These are phyloP conservation scores for Idaea biselata DNA, from an alignment of 2,888 invertebrate species.

Conservation along the genomic window DNA sequence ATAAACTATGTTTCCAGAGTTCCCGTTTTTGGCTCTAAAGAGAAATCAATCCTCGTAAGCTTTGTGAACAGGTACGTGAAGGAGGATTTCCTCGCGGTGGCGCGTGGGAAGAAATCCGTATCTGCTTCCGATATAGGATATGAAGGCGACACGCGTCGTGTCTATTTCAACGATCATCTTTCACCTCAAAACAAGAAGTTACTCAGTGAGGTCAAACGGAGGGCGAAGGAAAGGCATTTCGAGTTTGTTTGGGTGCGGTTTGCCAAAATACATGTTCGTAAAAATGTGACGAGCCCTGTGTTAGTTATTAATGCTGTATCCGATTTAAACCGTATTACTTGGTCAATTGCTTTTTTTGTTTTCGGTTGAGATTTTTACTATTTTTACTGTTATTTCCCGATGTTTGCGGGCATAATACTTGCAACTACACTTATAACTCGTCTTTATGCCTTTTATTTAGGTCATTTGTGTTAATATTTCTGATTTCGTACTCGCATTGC, in stretches of 20 bases:
- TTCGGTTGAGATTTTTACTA: too few relatives aligned
- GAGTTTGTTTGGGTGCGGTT: slow-evolving; percentile 16
- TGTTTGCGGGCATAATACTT: too few relatives aligned
- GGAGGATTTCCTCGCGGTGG: slow-evolving; percentile 15
- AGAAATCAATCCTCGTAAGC: slow-evolving; percentile 3
- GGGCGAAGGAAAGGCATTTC: slow-evolving; percentile 11
- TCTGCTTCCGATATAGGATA: slow-evolving; percentile 11
- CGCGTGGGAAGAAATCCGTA: slow-evolving; percentile 9
- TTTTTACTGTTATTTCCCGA: too few relatives aligned
- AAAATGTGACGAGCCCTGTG: slow-evolving; percentile 11
- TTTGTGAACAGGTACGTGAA: slow-evolving; percentile 11
- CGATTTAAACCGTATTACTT: slow-evolving; percentile 16
- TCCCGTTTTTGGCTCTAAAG: neutral
- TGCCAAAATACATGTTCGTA: slow-evolving; percentile 17
- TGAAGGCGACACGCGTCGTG: neutral
- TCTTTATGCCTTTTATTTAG: too few relatives aligned
- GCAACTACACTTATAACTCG: too few relatives aligned
- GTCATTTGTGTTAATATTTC: too few relatives aligned
- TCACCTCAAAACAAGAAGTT: slow-evolving; percentile 11
- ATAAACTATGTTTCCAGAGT: neutral
- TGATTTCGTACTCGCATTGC: too few relatives aligned
- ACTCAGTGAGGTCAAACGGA: slow-evolving; percentile 7
- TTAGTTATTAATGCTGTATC: slow-evolving; percentile 4
- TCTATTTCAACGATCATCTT: slow-evolving; percentile 10
- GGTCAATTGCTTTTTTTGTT: slow-evolving; percentile 2